A percentile compares a stretch with the other conserved stretches of the same genome.
Conservation (phyloP, 2,797 vertebrate genomes). For the Trachurus trachurus region DNA sequence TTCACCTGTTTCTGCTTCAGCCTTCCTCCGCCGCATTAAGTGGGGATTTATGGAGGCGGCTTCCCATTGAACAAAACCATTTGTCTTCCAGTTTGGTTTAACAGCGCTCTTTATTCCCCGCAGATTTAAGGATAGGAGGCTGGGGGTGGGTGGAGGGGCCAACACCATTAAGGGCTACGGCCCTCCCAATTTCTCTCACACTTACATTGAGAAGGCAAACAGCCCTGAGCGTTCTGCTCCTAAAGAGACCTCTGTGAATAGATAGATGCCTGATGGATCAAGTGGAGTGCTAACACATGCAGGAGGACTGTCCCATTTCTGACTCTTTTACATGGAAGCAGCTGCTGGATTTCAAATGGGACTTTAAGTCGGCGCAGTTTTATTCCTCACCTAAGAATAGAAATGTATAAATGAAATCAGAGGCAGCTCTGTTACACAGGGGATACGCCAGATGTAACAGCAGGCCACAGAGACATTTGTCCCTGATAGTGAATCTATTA, state of each 20-base stretch:
- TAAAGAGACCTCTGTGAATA: constrained; percentile 81
- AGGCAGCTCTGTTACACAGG: constrained; percentile 55
- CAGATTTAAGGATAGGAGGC: constrained; percentile 82
- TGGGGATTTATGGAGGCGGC: constrained; percentile 83
- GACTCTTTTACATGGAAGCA: constrained; percentile 64
- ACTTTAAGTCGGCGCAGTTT: constrained; percentile 52
- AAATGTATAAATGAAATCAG: constrained; percentile 67
- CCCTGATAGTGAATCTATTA: constrained; percentile 71
- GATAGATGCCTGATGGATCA: constrained; percentile 80
- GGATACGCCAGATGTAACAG: constrained; percentile 50
- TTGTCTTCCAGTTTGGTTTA: constrained; percentile 87
- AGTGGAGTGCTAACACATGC: constrained; percentile 70
- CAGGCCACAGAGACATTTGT: constrained; percentile 63
- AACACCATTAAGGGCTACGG: constrained; percentile 72
- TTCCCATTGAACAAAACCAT: constrained; percentile 86
- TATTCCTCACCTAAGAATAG: constrained; percentile 70
- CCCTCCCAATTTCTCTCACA: constrained; percentile 80
- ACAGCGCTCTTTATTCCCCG: constrained; percentile 83
- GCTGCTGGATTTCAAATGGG: constrained; percentile 66
- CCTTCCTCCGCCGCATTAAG: constrained; percentile 81
- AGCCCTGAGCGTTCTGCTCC: constrained; percentile 74
- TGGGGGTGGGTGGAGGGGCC: constrained; percentile 51
- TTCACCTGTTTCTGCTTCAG: constrained; percentile 83
- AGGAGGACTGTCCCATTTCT: constrained; percentile 70
- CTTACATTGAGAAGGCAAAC: constrained; percentile 77